These are phyloP conservation scores for Ichneumoninae sp. DNA, from an alignment of 2,888 invertebrate species.

Conservation along the genomic window DNA sequence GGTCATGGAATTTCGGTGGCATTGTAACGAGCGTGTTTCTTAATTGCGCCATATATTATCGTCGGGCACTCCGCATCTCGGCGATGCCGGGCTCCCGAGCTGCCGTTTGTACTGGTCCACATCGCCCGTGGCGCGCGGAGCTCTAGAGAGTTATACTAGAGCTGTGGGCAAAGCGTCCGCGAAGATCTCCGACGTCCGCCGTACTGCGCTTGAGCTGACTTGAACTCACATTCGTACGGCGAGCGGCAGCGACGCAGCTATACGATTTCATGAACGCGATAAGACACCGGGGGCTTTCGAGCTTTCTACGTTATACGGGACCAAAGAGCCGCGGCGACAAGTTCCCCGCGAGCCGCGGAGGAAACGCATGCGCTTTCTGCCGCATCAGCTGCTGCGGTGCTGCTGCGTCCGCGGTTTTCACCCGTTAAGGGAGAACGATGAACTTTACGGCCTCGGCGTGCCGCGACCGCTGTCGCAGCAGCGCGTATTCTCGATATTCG, in stretches of 20 bases:
- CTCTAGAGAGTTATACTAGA: constrained; percentile 30
- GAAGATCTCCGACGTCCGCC: constrained; percentile 30
- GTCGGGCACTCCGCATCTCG: constrained; percentile 6
- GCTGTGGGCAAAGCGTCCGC: constrained; percentile 28
- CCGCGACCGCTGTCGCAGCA: constrained; percentile 23
- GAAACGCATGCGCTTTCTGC: constrained; percentile 34
- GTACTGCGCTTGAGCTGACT: constrained; percentile 1
- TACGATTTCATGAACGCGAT: constrained; percentile 52
- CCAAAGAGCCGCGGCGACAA: constrained; percentile 31
- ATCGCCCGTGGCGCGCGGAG: constrained; percentile 53
- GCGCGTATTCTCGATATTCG: constrained; percentile 58
- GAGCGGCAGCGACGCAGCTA: constrained; percentile 34
- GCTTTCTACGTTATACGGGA: constrained; percentile 42
- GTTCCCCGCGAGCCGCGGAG: constrained; percentile 22
- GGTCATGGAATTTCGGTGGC: constrained; percentile 68
- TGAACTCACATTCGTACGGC: constrained; percentile 29
- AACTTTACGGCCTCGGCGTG: constrained; percentile 46
- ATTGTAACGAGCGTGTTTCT: constrained; percentile 69
- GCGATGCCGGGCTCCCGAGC: neutral
- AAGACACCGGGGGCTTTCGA: constrained; percentile 42
- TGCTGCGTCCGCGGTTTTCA: constrained; percentile 35
- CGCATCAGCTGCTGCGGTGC: constrained; percentile 42
- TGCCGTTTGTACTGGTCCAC: constrained; percentile 16
- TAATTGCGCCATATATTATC: constrained; percentile 66
- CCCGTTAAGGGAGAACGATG: constrained; percentile 58